Evolutionary conservation across 2,888 invertebrate genomes (phyloP).

Genomic region (Anoncus sp.): DNA sequence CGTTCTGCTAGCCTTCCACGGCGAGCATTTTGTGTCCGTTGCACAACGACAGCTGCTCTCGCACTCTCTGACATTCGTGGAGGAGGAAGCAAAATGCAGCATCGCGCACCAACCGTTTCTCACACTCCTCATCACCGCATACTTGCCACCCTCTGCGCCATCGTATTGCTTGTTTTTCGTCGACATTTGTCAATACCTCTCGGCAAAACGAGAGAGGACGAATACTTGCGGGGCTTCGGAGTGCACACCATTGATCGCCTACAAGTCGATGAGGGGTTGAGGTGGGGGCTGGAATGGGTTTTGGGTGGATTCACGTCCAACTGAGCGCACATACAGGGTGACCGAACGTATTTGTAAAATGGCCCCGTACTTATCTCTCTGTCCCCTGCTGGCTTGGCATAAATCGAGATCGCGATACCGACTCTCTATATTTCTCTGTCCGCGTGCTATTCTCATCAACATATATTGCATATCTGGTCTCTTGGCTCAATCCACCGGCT

Average conservation of each 20-base stretch:
- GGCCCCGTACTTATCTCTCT: conserved; percentile 55
- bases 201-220: conserved; percentile 24
- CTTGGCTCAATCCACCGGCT: conserved; percentile 42
- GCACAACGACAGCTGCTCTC: conserved; percentile 37
- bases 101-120: conserved; percentile 63
- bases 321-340: conserved; percentile 23
- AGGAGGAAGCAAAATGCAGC: conserved; percentile 23
- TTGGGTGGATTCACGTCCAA: not conserved
- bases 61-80: conserved; percentile 7
- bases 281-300: not conserved
- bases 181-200: conserved; percentile 76
- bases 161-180: conserved; percentile 72
- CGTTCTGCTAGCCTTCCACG: not conserved
- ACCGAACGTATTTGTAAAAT: conserved; percentile 56
- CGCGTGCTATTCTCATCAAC: conserved; percentile 33
- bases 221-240: conserved; percentile 15
- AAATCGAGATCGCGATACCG: conserved; percentile 54
- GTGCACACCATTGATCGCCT: conserved; percentile 25
- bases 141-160: conserved; percentile 60
- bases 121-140: conserved; percentile 51
- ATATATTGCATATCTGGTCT: conserved; percentile 27
- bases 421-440: conserved; percentile 2
- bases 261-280: conserved; percentile 8
- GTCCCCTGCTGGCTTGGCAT: conserved; percentile 57
- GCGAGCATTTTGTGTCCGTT: conserved; percentile 31